Evolutionary conservation across 2,797 vertebrate genomes (phyloP).

Genomic region (Helostoma temminkii): DNA sequence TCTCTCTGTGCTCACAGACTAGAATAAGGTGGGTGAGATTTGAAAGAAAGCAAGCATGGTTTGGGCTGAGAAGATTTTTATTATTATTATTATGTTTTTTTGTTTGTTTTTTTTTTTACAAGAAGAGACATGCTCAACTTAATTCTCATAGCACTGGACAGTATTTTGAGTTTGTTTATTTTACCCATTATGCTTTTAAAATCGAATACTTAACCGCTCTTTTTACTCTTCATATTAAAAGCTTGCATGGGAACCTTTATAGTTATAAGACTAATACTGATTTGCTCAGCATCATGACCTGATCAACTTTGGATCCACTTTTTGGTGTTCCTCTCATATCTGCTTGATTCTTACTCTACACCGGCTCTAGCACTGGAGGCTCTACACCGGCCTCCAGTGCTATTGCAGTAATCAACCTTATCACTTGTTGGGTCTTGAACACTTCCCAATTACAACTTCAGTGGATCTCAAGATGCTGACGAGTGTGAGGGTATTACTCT

Average conservation of each 20-base stretch:
- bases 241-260: not conserved
- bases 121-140: conserved; percentile 26
- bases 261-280: not conserved
- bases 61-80: conserved; percentile 33
- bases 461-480: conserved; percentile 72
- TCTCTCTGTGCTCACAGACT: conserved; percentile 46
- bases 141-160: conserved; percentile 22
- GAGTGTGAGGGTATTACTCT: conserved; percentile 72
- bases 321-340: conserved; percentile 30
- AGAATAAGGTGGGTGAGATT: conserved; percentile 69
- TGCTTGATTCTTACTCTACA: conserved; percentile 18
- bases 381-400: conserved; percentile 32
- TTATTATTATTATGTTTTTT: conserved; percentile 9
- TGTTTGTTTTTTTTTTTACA: not conserved
- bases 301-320: conserved; percentile 33
- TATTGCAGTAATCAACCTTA: conserved; percentile 74
- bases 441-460: conserved; percentile 75
- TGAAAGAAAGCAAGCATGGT: conserved; percentile 43
- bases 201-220: not conserved
- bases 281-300: conserved; percentile 3
- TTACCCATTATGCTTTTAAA: not conserved
- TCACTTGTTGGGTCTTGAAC: conserved; percentile 70
- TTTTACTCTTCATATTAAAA: not conserved
- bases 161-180: conserved; percentile 8
- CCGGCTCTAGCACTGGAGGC: too few relatives aligned